Evolutionary conservation across 2,797 vertebrate genomes (phyloP), one percentile per base, ranked within the genome.

Genomic region (Coranthus polyacanthus): DNA sequence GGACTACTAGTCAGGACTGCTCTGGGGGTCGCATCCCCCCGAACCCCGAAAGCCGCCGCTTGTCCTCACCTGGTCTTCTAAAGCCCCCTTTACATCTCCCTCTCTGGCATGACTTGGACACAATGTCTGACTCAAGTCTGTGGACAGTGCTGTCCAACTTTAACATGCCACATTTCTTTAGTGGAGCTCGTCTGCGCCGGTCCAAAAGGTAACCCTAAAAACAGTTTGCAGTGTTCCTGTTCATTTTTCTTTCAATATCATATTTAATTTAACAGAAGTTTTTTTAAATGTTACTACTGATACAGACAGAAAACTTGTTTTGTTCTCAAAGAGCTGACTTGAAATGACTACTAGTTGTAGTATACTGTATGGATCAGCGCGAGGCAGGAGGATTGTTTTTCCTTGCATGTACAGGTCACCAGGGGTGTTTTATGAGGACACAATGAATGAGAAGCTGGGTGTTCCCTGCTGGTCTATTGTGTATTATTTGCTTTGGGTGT

Each of bases 71-170:
- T 0, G 72, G 58, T 42, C 79, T 68, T 36, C 76, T 84, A 0
- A 91, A 88, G 72, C 82, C 78, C 1, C 72, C 71, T 3, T 24
- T 79, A 3, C 77, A 80, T 50, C 72, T 85, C 18, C 72, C 79
- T 16, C 78, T 88, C 34, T 88, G 89, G 76, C 72, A 90, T 82
- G 90, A 91, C 76, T 64, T 74, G 75, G 83, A 88, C 70, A 65
- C 92, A 55, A 95, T 94, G 96, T 96, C 96, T 5, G 97, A 98
- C 66, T 95, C 93, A 4, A 94, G 92, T 81, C 92, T 95, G 54
- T 97, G 97, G 97, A 96, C 90, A 4, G 82, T 93, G 0, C 92
- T 98, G 65, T 96, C 95, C 79, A 97, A 96, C 94, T 97, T 97
- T 90, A 95, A 95, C 67, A 87, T 95, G 92, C 95, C 96, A 29